These are phyloP conservation scores for Eupithecia dodoneata DNA, from an alignment of 2,888 invertebrate species.

Conservation along the genomic window DNA sequence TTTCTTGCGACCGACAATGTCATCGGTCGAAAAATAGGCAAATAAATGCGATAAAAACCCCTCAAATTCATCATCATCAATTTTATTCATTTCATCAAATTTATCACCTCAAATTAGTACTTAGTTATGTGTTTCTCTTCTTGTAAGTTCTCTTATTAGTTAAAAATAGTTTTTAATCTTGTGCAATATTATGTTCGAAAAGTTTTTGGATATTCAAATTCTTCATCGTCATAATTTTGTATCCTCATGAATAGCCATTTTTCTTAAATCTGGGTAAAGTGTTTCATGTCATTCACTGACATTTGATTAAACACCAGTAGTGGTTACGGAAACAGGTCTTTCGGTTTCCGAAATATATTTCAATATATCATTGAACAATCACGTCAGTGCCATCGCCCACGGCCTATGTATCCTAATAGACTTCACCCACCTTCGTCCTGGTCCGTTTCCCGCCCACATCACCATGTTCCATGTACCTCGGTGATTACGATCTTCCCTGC, in stretches of 20 bases:
- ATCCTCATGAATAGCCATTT: not conserved
- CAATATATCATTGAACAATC: conserved; percentile 32
- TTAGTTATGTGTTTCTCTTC: no score
- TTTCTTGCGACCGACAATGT: no score
- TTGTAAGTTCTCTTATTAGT: no score
- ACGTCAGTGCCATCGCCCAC: conserved; percentile 31
- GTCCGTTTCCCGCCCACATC: conserved; percentile 63
- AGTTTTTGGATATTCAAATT: not conserved
- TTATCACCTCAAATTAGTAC: no score
- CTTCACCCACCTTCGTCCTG: conserved; percentile 53
- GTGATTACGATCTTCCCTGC: conserved; percentile 40
- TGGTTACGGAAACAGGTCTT: conserved; percentile 7
- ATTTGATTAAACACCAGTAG: not conserved
- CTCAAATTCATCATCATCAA: no score
- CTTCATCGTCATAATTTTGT: not conserved
- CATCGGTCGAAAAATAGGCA: no score
- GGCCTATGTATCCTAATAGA: conserved; percentile 13
- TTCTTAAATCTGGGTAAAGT: not conserved
- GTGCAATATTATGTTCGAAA: not conserved
- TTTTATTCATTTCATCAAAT: no score
- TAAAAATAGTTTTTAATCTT: not conserved
- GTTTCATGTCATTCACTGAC: not conserved
- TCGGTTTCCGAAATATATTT: conserved; percentile 3
- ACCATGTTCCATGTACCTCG: conserved; percentile 34
- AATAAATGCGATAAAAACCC: no score